Evolutionary conservation across 2,888 invertebrate species (phyloP).

Genomic region (Drosophila robusta): DNA sequence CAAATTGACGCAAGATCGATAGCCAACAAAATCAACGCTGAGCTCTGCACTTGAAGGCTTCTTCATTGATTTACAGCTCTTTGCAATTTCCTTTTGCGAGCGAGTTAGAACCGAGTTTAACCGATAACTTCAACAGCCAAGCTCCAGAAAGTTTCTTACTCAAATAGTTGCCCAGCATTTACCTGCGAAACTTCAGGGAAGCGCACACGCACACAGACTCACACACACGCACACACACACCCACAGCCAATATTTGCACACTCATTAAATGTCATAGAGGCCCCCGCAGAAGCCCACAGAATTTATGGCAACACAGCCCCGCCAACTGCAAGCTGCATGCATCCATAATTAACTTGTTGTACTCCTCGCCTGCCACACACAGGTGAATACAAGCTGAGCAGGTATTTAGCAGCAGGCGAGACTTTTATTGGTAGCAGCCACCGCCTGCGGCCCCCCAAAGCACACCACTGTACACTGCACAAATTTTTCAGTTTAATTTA

Average conservation of each 20-base stretch:
- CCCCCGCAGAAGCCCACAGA: slow-evolving; percentile 51
- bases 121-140: slow-evolving; percentile 53
- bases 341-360: slow-evolving; percentile 79
- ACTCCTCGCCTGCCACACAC: slow-evolving; percentile 41
- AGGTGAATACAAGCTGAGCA: slow-evolving; percentile 11
- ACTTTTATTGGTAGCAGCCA: slow-evolving; percentile 58
- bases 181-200: slow-evolving; percentile 53
- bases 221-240: neutral
- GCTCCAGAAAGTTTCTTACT: slow-evolving; percentile 56
- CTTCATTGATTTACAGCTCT: slow-evolving; percentile 30
- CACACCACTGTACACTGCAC: slow-evolving; percentile 8
- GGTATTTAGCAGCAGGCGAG: slow-evolving; percentile 56
- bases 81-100: slow-evolving; percentile 19
- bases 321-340: slow-evolving; percentile 60
- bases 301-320: slow-evolving; percentile 52
- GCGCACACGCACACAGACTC: slow-evolving; percentile 9
- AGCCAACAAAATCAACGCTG: slow-evolving; percentile 2
- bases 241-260: slow-evolving; percentile 64
- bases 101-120: slow-evolving; percentile 42
- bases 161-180: slow-evolving; percentile 64
- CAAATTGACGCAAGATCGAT: neutral
- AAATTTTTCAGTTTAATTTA: slow-evolving; percentile 63
- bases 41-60: slow-evolving; percentile 8
- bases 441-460: slow-evolving; percentile 11
- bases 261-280: slow-evolving; percentile 69